Evolutionary conservation across 2,888 invertebrate genomes (phyloP), one percentile per base, ranked within the genome.

Genomic region (Chymomyza procnemis): DNA sequence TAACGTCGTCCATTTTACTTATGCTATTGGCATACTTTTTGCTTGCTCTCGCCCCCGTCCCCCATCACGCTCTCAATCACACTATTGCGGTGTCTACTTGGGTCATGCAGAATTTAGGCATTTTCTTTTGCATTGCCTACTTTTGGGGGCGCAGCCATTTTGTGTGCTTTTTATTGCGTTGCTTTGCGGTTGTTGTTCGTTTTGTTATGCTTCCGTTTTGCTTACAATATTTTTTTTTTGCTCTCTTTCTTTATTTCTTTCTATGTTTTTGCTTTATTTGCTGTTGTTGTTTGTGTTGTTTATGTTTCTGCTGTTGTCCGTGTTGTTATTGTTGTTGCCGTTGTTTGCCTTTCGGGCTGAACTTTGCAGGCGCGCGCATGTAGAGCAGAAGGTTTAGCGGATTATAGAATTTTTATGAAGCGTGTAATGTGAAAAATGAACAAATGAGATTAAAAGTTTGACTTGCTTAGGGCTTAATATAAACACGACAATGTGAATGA

Each of bases 381-480:
- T 48, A 50, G 56, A 69, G 66, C 81, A 70, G 76, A 76, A 73
- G 85, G 74, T 80, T 83, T 85, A 83, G 72, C 74, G 70, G 77
- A 78, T 82, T 85, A 74, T 73, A 66, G 76, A 78, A 79, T 83
- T 78, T 78, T 80, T 78, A 79, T 80, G 85, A 76, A 74, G 79
- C 85, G 80, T 78, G 76, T 80, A 84, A 84, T 81, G 76, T 70
- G 75, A 62, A 66, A 80, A 74, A 77, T 78, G 76, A 74, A 73
- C 74, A 81, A 84, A 86, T 75, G 82, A 79, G 82, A 80, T 84
- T 84, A 84, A 78, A 86, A 79, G 62, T 78, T 82, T 47, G 65
- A 22, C 62, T 34, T 34, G 8, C 46, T 62, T 62, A 16, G 19
- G 19, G 16, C 21, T 16, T 50, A 50, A 26, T 30, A 26, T 41